Evolutionary conservation across 2,797 vertebrate genomes (phyloP), one percentile per base, ranked within the genome.

Genomic region (Tapera naevia): DNA sequence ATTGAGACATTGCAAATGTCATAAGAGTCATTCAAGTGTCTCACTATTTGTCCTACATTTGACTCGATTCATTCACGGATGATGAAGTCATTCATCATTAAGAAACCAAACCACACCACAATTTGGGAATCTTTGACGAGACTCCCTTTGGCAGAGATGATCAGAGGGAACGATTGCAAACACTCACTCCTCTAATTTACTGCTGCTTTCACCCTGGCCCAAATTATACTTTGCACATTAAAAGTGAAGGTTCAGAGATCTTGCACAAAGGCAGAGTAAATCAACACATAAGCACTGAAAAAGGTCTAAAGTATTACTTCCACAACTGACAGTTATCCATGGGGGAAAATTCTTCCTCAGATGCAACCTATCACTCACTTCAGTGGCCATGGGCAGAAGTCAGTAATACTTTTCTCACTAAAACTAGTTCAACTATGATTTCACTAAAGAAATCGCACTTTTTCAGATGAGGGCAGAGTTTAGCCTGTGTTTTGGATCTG

Each of bases 1-100:
- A 95, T 54, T 51, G 81, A 97, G 96, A 94, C 96, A 92, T 0
- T 93, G 94, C 92, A 97, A 97, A 97, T 97, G 94, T 90, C 94
- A 94, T 61, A 95, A 78, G 94, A 96, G 92, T 96, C 96, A 97
- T 97, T 96, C 97, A 90, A 95, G 91, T 87, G 95, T 90, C 95
- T 96, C 94, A 81, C 91, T 95, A 62, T 93, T 80, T 91, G 96
- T 97, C 93, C 96, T 96, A 43, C 91, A 71, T 96, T 96, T 89
- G 84, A 94, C 96, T 97, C 18, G 13, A 71, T 80, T 97, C 96
- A 96, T 97, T 96, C 96, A 96, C 0, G 16, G 89, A 85, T 93
- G 95, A 93, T 97, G 96, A 97, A 96, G 94, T 97, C 92, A 97
- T 87, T 89, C 94, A 93, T 87, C 95, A 94, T 95, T 94, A 92